A percentile compares a stretch with the other conserved stretches of the same genome.
Evolutionary conservation across 1,140 invertebrate genomes (phyloP).

Genomic region (Hestina assimilis): DNA sequence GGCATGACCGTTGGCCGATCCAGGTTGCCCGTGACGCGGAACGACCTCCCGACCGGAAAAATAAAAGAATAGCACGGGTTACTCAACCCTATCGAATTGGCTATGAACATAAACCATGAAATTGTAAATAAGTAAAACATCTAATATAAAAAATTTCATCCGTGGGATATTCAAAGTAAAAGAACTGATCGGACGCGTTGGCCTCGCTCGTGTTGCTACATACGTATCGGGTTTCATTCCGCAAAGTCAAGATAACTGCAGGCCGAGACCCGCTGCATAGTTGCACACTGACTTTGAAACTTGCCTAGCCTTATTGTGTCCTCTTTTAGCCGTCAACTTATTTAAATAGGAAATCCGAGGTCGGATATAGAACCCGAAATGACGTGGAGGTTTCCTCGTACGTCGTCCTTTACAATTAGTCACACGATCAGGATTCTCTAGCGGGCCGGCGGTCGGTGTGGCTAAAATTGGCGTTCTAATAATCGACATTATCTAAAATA

Average conservation of each 20-base stretch:
- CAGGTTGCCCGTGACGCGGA: conserved; percentile 27
- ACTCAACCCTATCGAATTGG: neutral
- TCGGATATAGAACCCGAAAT: conserved; percentile 50
- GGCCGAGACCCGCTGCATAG: conserved; percentile 44
- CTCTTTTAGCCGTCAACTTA: conserved; percentile 52
- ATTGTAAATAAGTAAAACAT: too few relatives aligned
- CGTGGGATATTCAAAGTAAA: conserved; percentile 4
- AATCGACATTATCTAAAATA: conserved; percentile 76
- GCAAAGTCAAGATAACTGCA: conserved; percentile 71
- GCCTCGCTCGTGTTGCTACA: conserved; percentile 59
- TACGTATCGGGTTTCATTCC: conserved; percentile 72
- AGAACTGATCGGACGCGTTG: conserved; percentile 35
- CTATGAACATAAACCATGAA: too few relatives aligned
- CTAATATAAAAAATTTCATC: neutral
- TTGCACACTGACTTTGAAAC: conserved; percentile 56
- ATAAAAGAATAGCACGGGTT: conserved; percentile 6
- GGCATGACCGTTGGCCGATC: conserved; percentile 36
- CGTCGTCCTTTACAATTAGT: conserved; percentile 53
- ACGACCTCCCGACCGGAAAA: conserved; percentile 3
- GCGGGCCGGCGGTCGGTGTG: conserved; percentile 20
- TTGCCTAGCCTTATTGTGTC: conserved; percentile 54
- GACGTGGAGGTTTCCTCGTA: conserved; percentile 55
- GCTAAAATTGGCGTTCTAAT: conserved; percentile 70
- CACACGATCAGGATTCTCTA: conserved; percentile 32
- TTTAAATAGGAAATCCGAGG: conserved; percentile 63